Conservation (phyloP, 2,888 invertebrate species). For the Noctua fimbriata region DNA sequence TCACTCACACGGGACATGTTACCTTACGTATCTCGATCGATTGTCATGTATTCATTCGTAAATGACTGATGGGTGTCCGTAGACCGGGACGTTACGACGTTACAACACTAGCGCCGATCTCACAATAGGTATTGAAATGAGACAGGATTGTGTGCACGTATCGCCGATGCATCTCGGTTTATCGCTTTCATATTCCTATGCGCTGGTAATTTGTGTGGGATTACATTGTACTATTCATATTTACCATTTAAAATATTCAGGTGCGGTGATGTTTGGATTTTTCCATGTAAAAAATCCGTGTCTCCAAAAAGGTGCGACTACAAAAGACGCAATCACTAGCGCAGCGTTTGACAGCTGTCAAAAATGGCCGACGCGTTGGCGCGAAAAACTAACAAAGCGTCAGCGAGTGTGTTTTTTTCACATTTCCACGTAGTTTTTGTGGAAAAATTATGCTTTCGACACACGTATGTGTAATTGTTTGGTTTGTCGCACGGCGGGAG, state of each 20-base stretch:
- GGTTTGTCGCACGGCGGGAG: slow-evolving; percentile 85
- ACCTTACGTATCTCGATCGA: slow-evolving; percentile 83
- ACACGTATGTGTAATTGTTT: slow-evolving; percentile 89
- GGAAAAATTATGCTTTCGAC: slow-evolving; percentile 88
- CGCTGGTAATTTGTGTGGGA: slow-evolving; percentile 85
- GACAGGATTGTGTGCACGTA: slow-evolving; percentile 81
- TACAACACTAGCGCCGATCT: slow-evolving; percentile 70
- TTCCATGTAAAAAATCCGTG: slow-evolving; percentile 56
- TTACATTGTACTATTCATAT: slow-evolving; percentile 85
- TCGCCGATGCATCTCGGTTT: slow-evolving; percentile 85
- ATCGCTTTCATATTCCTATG: slow-evolving; percentile 84
- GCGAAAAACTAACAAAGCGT: slow-evolving; percentile 87
- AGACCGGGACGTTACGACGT: slow-evolving; percentile 79
- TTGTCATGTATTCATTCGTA: slow-evolving; percentile 85
- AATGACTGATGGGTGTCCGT: slow-evolving; percentile 85
- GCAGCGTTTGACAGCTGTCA: slow-evolving; percentile 88
- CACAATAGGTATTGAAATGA: slow-evolving; percentile 88
- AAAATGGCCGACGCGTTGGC: slow-evolving; percentile 84
- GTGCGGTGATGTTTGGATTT: slow-evolving; percentile 64
- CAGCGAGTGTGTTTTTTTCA: slow-evolving; percentile 78
- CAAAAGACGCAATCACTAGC: slow-evolving; percentile 82
- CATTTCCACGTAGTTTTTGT: slow-evolving; percentile 82
- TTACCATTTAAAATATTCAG: slow-evolving; percentile 73
- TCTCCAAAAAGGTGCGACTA: slow-evolving; percentile 77
- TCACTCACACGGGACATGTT: slow-evolving; percentile 78